Evolutionary conservation across 2,113 vertebrate species (phyloP), one percentile per base, ranked within the genome.

Genomic region (Dolichotis patagonum): DNA sequence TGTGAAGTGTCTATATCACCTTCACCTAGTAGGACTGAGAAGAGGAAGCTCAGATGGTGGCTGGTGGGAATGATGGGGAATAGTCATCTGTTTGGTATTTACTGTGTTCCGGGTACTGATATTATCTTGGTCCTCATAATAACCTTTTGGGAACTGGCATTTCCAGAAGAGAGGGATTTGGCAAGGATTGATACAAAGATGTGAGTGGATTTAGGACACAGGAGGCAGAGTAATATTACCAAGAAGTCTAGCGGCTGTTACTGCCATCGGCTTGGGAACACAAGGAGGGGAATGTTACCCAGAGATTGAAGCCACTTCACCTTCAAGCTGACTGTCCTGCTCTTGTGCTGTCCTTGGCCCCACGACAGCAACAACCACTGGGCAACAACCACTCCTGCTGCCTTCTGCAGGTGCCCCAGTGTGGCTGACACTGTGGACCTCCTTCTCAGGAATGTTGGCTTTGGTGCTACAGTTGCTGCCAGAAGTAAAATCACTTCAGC

Each of bases 361-460:
- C 16, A 0, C 8, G 8, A 4, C 32, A 16, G 63, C 8, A 12
- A 4, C 32, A 16, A 41, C 19, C 30, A 6, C 73, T 7, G 35
- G 46, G 17, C 38, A 17, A 56, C 26, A n/a, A 1, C 0, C 2
- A 0, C 24, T 54, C 24, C n/a, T 78, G 43, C 12, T 87, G 26
- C 0, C 26, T n/a, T 24, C n/a, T 35, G 11, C 14, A 69, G 58
- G 43, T 2, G 0, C 54, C 52, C 43, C 16, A 5, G 2, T 0
- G 1, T 26, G 35, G 41, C 54, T 24, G 35, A 11, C 0, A 4
- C 67, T 26, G 26, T 32, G 63, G 62, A 54, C 32, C 12, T 10
- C 6, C 13, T 38, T 80, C 12, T 56, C 67, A 41, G 46, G 56
- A 11, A 16, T 19, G n/a, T 24, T 12, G 1, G 11, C 3, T 3